Base-by-base conservation (phyloP, 2,113 vertebrate genomes). In the Balaeniceps rex region DNA sequence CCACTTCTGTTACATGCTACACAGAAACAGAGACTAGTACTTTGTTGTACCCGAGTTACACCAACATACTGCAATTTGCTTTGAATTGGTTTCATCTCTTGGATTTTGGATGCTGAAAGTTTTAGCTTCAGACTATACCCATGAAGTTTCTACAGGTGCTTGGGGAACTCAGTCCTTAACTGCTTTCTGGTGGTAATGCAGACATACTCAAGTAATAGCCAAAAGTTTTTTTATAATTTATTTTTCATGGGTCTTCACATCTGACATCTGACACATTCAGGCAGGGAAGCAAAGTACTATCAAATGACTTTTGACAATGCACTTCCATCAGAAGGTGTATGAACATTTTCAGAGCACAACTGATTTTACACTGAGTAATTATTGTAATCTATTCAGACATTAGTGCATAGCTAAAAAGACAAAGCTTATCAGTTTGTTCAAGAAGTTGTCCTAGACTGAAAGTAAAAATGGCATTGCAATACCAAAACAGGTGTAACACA, bases 231-330 rank as follows among this genome's bases (percentile, higher is more conserved):
- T 54, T 42, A 25, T 11, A 38, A 18, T 60, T 89, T 74, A 25
- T 46, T 40, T 91, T 85, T 68, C n/a, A 46, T 14, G 44, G 22
- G 7, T 64, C 63, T 81, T 88, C 12, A 2, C 14, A 34, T n/a
- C 19, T 40, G 70, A 2, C 14, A 34, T n/a, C 19, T 40, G 70
- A 44, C 44, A 40, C 0, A 0, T 66, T 63, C 36, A 36, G 29
- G 31, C 34, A 79, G 33, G n/a, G 38, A 83, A 64, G 25, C 0
- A 0, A 72, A 69, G 29, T 23, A 23, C 2, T 6, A 24, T 34
- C 64, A 60, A 58, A 29, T 12, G 16, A 46, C 52, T 77, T 87
- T 19, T 74, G n/a, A 28, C n/a, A 22, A 52, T 1, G 8, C 6
- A 0, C 42, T 84, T 66, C 75, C 11, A 18, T 16, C 21, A n/a